Evolutionary conservation across 2,888 invertebrate species (phyloP).

Genomic region (Dorcus hopei): DNA sequence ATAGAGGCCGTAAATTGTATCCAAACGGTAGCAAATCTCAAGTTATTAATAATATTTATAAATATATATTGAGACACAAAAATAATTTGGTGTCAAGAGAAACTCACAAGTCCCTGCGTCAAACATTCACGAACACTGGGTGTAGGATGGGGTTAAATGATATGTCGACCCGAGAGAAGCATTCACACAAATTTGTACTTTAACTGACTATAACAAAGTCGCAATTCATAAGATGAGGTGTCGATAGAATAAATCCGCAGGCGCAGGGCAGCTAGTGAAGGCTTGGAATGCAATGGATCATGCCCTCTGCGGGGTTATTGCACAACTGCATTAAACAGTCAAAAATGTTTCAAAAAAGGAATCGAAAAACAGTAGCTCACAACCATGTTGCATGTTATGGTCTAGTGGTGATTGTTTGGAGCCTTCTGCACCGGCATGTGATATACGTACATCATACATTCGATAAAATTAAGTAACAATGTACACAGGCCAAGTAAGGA

Average conservation of each 20-base stretch:
- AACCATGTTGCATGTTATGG: conserved; percentile 43
- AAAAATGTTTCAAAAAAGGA: conserved; percentile 24
- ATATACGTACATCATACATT: conserved; percentile 15
- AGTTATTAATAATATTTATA: conserved; percentile 23
- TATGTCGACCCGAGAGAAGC: conserved; percentile 34
- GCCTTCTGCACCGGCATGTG: conserved; percentile 27
- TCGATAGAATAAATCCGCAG: conserved; percentile 26
- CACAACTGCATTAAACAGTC: conserved; percentile 27
- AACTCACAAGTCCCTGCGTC: conserved; percentile 32
- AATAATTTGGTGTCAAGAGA: conserved; percentile 37
- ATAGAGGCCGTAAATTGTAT: background rate
- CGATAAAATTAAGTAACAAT: conserved; percentile 17
- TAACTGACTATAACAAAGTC: conserved; percentile 73
- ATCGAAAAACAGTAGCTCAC: conserved; percentile 41
- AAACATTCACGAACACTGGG: conserved; percentile 28
- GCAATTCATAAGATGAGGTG: conserved; percentile 31
- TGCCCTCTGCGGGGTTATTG: conserved; percentile 27
- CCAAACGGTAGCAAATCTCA: conserved; percentile 17
- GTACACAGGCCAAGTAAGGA: background rate
- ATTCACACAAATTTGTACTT: conserved; percentile 69
- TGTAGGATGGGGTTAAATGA: conserved; percentile 29
- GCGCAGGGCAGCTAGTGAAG: conserved; percentile 28
- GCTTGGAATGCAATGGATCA: conserved; percentile 37
- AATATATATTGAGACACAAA: conserved; percentile 33
- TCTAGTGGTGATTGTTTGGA: conserved; percentile 42